Evolutionary conservation across 2,113 vertebrate species (phyloP).

Genomic region (Tychaedon coryphoeus): DNA sequence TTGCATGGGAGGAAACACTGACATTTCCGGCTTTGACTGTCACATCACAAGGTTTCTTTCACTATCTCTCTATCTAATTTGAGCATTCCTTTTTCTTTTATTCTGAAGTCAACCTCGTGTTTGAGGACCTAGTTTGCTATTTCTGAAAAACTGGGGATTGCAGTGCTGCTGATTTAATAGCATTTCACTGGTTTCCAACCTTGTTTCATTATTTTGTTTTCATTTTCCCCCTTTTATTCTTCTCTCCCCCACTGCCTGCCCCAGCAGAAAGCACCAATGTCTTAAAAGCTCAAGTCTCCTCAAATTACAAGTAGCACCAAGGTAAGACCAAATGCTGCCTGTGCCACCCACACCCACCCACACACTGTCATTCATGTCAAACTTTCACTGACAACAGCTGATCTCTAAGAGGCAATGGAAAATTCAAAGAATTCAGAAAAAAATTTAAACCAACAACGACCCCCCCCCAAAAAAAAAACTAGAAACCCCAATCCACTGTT

Average conservation of each 20-base stretch:
- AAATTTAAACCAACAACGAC: neutral
- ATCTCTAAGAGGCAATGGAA: neutral
- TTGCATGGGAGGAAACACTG: neutral
- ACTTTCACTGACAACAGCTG: conserved; percentile 26
- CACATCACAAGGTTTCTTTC: neutral
- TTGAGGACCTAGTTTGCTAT: neutral
- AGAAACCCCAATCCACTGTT: neutral
- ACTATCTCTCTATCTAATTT: neutral
- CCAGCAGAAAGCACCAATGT: neutral
- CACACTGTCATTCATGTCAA: neutral
- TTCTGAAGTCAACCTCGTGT: neutral
- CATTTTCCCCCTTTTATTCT: neutral
- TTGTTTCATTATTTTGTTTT: neutral
- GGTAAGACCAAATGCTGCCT: conserved; percentile 2
- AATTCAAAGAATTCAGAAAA: neutral
- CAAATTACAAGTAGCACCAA: neutral
- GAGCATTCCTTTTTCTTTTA: neutral
- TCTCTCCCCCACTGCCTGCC: neutral
- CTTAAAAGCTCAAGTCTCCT: neutral
- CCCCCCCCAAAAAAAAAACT: neutral
- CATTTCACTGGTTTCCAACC: neutral
- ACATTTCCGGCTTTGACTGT: neutral
- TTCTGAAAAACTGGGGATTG: neutral
- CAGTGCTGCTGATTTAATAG: neutral
- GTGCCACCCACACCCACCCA: neutral